Percentiles rank a stretch among this genome's conserved stretches.
These are phyloP conservation scores for Parochlus steinenii DNA, from an alignment of 2,888 invertebrate genomes.

Conservation along the genomic window DNA sequence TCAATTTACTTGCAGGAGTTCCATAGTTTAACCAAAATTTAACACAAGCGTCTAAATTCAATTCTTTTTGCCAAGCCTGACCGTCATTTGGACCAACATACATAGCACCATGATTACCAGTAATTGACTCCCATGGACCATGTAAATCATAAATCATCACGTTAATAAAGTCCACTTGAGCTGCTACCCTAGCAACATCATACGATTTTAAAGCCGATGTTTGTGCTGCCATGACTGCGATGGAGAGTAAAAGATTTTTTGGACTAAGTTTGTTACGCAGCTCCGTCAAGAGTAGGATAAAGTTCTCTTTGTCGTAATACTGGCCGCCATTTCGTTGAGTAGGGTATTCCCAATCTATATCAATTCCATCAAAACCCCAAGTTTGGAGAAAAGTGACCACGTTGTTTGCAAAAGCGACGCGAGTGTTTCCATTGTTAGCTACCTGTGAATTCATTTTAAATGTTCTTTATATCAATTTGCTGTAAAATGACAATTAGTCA, in stretches of 20 bases:
- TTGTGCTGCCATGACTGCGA: no score
- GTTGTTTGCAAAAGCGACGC: constrained; percentile 20
- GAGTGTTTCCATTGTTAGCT: constrained; percentile 25
- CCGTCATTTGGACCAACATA: constrained; percentile 32
- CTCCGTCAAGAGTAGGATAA: constrained; percentile 20
- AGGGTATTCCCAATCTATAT: constrained; percentile 46
- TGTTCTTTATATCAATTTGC: no score
- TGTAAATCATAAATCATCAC: constrained; percentile 62
- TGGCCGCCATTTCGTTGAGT: constrained; percentile 26
- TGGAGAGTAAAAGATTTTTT: no score
- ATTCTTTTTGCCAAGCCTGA: no score
- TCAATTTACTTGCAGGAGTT: constrained; percentile 42
- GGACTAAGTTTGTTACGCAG: constrained; percentile 22
- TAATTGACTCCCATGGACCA: constrained; percentile 44
- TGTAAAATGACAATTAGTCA: no score
- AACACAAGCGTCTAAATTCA: constrained; percentile 34
- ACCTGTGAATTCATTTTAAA: no score
- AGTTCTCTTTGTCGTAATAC: constrained; percentile 25
- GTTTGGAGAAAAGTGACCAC: constrained; percentile 21
- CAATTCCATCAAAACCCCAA: constrained; percentile 38
- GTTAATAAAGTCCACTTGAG: constrained; percentile 45
- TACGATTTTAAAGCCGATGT: no score
- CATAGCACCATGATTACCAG: constrained; percentile 52
- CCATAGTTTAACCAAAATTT: constrained; percentile 37
- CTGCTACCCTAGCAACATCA: constrained; percentile 34